Evolutionary conservation across 2,797 vertebrate species (phyloP).

Genomic region (Cyprinodon diabolis): DNA sequence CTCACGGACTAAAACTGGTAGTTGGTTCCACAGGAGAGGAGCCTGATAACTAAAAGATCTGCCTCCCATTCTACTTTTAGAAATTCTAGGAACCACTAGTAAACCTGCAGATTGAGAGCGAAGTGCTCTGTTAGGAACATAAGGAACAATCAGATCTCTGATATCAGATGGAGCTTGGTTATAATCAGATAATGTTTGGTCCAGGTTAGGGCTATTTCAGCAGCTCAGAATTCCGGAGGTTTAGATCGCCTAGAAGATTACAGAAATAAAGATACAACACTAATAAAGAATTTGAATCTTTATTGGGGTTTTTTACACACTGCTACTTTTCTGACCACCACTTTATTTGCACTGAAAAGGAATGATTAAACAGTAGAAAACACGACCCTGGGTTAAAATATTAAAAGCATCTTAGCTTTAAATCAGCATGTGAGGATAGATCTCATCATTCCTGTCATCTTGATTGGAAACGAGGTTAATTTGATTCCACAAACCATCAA

Average conservation of each 20-base stretch:
- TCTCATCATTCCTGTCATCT: constrained; percentile 53
- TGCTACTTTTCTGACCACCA: neutral
- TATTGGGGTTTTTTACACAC: neutral
- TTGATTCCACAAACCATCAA: constrained; percentile 74
- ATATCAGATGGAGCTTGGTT: too few relatives aligned
- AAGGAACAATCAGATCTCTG: too few relatives aligned
- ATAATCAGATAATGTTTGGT: too few relatives aligned
- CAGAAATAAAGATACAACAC: neutral
- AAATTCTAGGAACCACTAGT: too few relatives aligned
- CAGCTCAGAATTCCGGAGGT: neutral
- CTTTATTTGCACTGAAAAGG: neutral
- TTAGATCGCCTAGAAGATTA: neutral
- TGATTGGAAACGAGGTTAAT: constrained; percentile 63
- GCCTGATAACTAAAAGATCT: too few relatives aligned
- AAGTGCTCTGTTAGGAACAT: too few relatives aligned
- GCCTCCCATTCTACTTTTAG: too few relatives aligned
- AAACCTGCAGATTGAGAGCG: too few relatives aligned
- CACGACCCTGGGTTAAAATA: constrained; percentile 35
- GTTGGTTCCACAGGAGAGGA: too few relatives aligned
- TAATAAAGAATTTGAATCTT: too few relatives aligned
- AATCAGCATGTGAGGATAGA: constrained; percentile 46
- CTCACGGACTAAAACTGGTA: too few relatives aligned
- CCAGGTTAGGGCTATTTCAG: too few relatives aligned
- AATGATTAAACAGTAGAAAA: constrained; percentile 31
- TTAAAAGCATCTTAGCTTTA: constrained; percentile 30